phyloP scores from a whole-genome alignment of 2,888 invertebrate species.

The Argyra leucocephala region DNA sequence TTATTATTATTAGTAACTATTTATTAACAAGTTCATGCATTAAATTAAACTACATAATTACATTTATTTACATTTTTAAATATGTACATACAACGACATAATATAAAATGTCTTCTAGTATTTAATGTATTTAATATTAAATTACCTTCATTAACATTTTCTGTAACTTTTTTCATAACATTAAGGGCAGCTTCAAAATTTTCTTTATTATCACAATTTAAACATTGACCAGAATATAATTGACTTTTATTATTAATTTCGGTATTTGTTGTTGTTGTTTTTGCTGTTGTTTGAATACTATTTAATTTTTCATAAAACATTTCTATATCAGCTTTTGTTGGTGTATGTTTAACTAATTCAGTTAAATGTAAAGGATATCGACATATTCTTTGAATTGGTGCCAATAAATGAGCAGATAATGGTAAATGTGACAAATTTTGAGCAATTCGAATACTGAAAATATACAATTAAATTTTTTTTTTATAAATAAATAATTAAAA shows the following conservation, averaged over 20 bases:
- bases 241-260: constrained; percentile 17
- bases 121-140: background rate
- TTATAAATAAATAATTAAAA: constrained; percentile 7
- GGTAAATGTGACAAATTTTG: constrained; percentile 75
- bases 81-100: too few relatives aligned
- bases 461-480: constrained; percentile 39
- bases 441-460: constrained; percentile 70
- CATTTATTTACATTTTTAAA: too few relatives aligned
- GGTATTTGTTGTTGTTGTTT: constrained; percentile 15
- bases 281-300: constrained; percentile 12
- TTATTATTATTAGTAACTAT: too few relatives aligned
- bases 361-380: constrained; percentile 79
- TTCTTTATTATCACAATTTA: constrained; percentile 33
- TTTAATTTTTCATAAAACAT: constrained; percentile 18
- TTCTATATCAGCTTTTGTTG: constrained; percentile 23
- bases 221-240: constrained; percentile 12
- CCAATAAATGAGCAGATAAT: constrained; percentile 72
- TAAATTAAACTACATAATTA: too few relatives aligned
- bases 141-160: constrained; percentile 42
- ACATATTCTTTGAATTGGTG: constrained; percentile 81
- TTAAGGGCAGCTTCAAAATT: constrained; percentile 36
- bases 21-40: too few relatives aligned
- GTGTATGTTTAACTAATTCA: constrained; percentile 63
- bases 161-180: constrained; percentile 42
- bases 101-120: background rate